A percentile compares a stretch with the other conserved stretches of the same genome.
Evolutionary conservation across 2,113 vertebrate genomes (phyloP).

Genomic region (Seriola aureovittata): DNA sequence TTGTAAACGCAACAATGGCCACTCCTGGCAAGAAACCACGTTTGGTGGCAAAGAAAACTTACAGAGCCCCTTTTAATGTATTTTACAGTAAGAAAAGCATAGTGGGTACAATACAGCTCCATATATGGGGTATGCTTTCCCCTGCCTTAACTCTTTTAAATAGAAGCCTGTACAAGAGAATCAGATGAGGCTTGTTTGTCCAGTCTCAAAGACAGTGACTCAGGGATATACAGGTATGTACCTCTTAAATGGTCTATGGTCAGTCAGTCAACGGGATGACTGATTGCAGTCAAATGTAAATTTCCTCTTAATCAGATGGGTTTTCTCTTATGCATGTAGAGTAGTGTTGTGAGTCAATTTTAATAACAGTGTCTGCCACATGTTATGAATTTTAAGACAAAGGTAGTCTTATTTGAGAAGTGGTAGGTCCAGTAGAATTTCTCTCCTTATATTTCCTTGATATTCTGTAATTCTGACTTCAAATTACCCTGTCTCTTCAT

Average conservation of each 20-base stretch:
- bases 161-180: background rate
- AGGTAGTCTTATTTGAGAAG: background rate
- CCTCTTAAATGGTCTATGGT: background rate
- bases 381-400: background rate
- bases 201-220: background rate
- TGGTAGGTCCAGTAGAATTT: background rate
- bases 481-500: constrained; percentile 39
- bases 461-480: constrained; percentile 1
- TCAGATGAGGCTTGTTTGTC: background rate
- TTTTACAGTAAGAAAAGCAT: background rate
- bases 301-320: background rate
- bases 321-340: background rate
- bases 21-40: too few relatives aligned
- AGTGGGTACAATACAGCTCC: background rate
- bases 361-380: background rate
- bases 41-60: too few relatives aligned
- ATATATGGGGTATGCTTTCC: too few relatives aligned
- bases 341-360: background rate
- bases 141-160: background rate
- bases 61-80: too few relatives aligned
- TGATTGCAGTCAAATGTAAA: background rate
- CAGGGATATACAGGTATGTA: background rate
- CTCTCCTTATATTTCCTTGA: constrained; percentile 10
- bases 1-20: too few relatives aligned
- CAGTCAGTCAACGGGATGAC: background rate